A percentile compares a stretch with the other conserved stretches of the same genome.
Evolutionary conservation across 2,888 invertebrate genomes (phyloP).

Genomic region (Noctuana brunneofusca): DNA sequence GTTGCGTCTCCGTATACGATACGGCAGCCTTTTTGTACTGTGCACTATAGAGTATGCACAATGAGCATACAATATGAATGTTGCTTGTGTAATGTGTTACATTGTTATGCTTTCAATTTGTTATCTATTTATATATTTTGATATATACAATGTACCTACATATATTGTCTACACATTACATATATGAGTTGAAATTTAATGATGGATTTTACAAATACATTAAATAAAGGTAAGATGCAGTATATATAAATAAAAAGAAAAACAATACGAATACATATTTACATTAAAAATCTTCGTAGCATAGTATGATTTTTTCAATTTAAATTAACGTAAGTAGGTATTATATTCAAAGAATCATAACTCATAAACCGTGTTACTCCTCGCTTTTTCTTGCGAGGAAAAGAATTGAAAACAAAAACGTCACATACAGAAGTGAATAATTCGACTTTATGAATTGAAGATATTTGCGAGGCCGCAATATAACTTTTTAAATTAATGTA

Average conservation of each 20-base stretch:
- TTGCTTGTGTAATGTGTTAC: no score
- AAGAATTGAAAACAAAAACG: slow-evolving; percentile 14
- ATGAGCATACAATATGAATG: neutral
- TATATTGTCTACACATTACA: no score
- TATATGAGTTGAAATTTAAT: no score
- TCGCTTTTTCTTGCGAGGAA: neutral
- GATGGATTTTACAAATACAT: no score
- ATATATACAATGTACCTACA: no score
- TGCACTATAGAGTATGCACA: neutral
- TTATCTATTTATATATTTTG: no score
- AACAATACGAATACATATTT: no score
- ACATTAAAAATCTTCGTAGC: neutral
- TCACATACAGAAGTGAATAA: slow-evolving; percentile 20
- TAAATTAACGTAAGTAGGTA: neutral
- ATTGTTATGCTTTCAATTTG: no score
- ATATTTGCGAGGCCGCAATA: slow-evolving; percentile 57
- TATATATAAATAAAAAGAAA: no score
- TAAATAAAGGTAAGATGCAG: no score
- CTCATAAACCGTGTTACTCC: neutral
- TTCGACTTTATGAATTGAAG: slow-evolving; percentile 47
- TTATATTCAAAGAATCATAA: neutral
- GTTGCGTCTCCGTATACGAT: neutral
- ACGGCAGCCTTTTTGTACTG: neutral
- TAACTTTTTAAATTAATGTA: slow-evolving; percentile 77
- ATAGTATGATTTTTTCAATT: neutral